Base-by-base conservation (phyloP, 2,888 invertebrate genomes). In the Hirtodrosophila confusa region DNA sequence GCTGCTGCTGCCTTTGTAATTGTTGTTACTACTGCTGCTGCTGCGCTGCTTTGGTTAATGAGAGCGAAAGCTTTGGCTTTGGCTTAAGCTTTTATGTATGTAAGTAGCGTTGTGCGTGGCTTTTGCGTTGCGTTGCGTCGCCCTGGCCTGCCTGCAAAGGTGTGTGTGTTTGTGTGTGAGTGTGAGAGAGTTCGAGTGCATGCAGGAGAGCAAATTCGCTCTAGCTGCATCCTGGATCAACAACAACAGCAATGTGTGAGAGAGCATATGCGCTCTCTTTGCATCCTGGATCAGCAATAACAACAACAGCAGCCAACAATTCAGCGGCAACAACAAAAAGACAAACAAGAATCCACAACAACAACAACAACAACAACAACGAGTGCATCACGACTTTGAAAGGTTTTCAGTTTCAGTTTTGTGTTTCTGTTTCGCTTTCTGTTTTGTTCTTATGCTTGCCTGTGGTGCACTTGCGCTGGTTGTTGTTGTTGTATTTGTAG, bases 101-200 rank as follows among this genome's bases (percentile, higher is more conserved):
- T 80, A 84, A 86, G 70, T 75, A 63, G 67, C 69, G 63, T 67
- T 72, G 79, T 78, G 77, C 78, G 80, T 27, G 4, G 27, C 27
- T 84, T 72, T 39, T 54, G 53, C 39, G n/a, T 40, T 80, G 75
- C 66, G 79, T 78, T 69, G 55, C 68, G 84, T 65, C 67, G 85
- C 85, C 85, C 83, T 82, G 65, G 63, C 49, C 83, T 68, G 86
- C 88, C 88, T 88, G 84, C 24, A 86, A 78, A 63, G 56, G 51
- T 66, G 50, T 54, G 43, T 27, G 47, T 47, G 33, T 40, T 47
- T 60, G 10, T 48, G 35, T 45, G 40, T 40, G 40, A 40, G 11
- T 33, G 29, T 55, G 39, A 49, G 23, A 37, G 39, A 44, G 23
- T 12, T 17, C 44, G 9, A 11, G 53, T 44, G 37, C 37, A 58